Evolutionary conservation across 2,797 vertebrate genomes (phyloP).

Genomic region (Hapalemur alaotrensis): DNA sequence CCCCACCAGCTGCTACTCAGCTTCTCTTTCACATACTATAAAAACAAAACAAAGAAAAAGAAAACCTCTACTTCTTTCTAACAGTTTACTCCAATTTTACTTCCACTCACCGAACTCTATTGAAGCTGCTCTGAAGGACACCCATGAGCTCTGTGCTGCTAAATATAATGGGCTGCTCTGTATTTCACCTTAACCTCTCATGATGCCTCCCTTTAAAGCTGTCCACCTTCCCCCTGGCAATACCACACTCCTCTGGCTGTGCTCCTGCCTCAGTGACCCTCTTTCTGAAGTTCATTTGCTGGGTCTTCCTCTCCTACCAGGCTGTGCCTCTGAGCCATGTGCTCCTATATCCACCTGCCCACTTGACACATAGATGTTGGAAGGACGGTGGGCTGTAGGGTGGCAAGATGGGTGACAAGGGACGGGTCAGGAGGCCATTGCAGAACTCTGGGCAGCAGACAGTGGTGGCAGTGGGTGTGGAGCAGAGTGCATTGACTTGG

Average conservation of each 20-base stretch:
- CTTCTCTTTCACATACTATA: background rate
- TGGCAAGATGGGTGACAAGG: background rate
- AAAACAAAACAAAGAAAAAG: background rate
- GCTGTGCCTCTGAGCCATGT: background rate
- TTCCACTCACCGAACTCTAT: background rate
- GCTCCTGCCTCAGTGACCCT: background rate
- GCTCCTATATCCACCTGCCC: background rate
- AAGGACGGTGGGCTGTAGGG: background rate
- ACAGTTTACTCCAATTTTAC: background rate
- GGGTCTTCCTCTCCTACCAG: background rate
- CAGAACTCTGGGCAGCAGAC: background rate
- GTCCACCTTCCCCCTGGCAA: background rate
- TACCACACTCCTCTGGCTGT: background rate
- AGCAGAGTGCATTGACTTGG: background rate
- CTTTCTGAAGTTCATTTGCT: background rate
- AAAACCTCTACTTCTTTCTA: background rate
- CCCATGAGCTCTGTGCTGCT: background rate
- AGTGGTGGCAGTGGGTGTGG: background rate
- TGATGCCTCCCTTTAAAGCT: background rate
- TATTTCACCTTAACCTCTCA: background rate
- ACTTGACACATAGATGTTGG: background rate
- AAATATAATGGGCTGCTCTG: background rate
- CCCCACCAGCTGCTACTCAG: background rate
- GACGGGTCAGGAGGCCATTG: background rate
- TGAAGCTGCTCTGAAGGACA: background rate